These are phyloP conservation scores for Hylia prasina DNA, from an alignment of 2,113 vertebrate genomes.

Conservation along the genomic window DNA sequence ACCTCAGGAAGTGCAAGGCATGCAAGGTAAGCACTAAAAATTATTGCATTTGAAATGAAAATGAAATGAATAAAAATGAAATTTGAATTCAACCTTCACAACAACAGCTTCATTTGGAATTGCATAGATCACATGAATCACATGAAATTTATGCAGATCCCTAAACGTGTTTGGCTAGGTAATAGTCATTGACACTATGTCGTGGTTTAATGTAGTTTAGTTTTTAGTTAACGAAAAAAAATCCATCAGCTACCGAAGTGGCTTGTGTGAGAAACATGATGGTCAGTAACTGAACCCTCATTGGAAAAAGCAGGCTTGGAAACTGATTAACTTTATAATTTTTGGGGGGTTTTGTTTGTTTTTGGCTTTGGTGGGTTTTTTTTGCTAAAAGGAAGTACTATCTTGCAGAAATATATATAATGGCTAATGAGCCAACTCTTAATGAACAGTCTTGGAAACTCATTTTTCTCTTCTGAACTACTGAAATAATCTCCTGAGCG, in stretches of 20 bases:
- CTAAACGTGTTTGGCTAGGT: background rate
- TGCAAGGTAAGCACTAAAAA: background rate
- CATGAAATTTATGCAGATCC: background rate
- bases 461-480: background rate
- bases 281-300: background rate
- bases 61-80: background rate
- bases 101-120: background rate
- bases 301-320: background rate
- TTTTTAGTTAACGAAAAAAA: background rate
- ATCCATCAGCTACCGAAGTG: background rate
- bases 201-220: background rate
- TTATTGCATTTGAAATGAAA: too few species aligned
- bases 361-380: too few species aligned
- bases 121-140: background rate
- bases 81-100: background rate
- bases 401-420: background rate
- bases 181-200: background rate
- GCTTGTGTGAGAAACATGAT: background rate
- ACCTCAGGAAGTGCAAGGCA: background rate
- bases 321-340: background rate
- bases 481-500: background rate
- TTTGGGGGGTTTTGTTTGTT: too few species aligned
- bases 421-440: accelerated
- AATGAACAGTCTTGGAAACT: background rate
- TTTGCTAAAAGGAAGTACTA: background rate